Conservation (phyloP, 2,797 vertebrate genomes). For the Dallia pectoralis region DNA sequence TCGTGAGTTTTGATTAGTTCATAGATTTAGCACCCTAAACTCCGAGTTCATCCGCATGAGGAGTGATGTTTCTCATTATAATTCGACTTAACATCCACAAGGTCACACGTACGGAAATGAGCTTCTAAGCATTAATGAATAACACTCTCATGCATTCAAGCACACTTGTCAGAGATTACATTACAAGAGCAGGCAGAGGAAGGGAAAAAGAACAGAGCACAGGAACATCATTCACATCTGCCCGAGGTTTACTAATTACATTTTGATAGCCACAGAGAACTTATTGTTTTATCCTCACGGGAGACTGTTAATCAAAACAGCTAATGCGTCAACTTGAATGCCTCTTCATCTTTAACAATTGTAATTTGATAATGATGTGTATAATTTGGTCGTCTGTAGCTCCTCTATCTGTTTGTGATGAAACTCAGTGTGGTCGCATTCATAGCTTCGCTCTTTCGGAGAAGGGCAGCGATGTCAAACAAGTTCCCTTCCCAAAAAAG, state of each 20-base stretch:
- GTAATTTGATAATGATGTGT: slow-evolving; percentile 34
- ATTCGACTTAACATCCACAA: slow-evolving; percentile 11
- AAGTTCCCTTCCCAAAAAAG: slow-evolving; percentile 18
- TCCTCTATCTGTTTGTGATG: slow-evolving; percentile 16
- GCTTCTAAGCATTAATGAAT: slow-evolving; percentile 13
- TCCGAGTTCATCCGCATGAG: slow-evolving; percentile 16
- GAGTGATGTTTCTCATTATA: slow-evolving; percentile 4
- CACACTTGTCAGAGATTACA: slow-evolving; percentile 1
- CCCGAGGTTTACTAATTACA: slow-evolving; percentile 39
- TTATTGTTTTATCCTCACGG: slow-evolving; percentile 43
- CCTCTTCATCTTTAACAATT: slow-evolving; percentile 42
- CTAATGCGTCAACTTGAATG: slow-evolving; percentile 34
- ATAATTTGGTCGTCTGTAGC: slow-evolving; percentile 30
- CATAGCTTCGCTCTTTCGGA: slow-evolving; percentile 7
- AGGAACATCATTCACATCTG: slow-evolving; percentile 31
- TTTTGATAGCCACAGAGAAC: slow-evolving; percentile 43
- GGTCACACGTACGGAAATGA: slow-evolving; percentile 5
- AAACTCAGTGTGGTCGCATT: background rate
- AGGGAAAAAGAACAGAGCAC: slow-evolving; percentile 13
- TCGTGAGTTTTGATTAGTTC: slow-evolving; percentile 19
- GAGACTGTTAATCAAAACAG: slow-evolving; percentile 42
- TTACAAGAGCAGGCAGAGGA: background rate
- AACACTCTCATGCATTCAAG: slow-evolving; percentile 4
- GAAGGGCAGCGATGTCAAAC: slow-evolving; percentile 39
- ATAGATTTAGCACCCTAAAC: slow-evolving; percentile 14